Base-by-base conservation (phyloP, 2,888 invertebrate genomes). In the Trachelus stipa region DNA sequence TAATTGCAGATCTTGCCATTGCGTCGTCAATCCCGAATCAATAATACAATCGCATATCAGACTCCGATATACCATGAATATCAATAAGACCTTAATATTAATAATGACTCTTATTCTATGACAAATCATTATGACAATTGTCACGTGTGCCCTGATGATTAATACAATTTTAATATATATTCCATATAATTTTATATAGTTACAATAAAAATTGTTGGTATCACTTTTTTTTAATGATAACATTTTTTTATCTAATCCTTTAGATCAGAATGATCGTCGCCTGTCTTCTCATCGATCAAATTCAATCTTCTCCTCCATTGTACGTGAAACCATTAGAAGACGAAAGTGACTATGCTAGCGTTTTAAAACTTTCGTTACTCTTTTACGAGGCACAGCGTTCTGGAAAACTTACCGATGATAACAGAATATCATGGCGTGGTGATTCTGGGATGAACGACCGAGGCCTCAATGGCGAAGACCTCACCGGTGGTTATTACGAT, bases 321-420 rank as follows among this genome's bases (percentile, higher is more conserved):
- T 76, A 79, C 37, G 84, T 84, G 1, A 79, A 82, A 68, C 77
- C 83, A 34, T 79, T 83, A 80, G 87, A 88, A 71, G 82, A 84
- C 73, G 84, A 85, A 73, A 81, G 79, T 79, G 91, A 93, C 84
- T 93, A 93, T 84, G 91, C 91, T 35, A 87, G 91, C 80, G 93
- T 92, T 0, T 81, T 94, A 76, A 90, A 91, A 80, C 88, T 93
- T 56, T 93, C 93, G 12, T 86, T 93, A 73, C 86, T 93, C 75
- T 94, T 93, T 85, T 93, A 93, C 88, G 93, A 94, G 87, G 93
- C 93, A 1, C 94, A 94, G 86, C 89, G 93, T 69, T 93, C 93
- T 3, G 94, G 93, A 23, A 91, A 90, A 77, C 89, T 94, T 23
- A 93, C 93, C 0, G 82, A 87, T 30, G 90, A 92, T 80, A 93